These are phyloP conservation scores for Heliconius melpomene DNA, from an alignment of 1,140 invertebrate species.

Conservation along the genomic window DNA sequence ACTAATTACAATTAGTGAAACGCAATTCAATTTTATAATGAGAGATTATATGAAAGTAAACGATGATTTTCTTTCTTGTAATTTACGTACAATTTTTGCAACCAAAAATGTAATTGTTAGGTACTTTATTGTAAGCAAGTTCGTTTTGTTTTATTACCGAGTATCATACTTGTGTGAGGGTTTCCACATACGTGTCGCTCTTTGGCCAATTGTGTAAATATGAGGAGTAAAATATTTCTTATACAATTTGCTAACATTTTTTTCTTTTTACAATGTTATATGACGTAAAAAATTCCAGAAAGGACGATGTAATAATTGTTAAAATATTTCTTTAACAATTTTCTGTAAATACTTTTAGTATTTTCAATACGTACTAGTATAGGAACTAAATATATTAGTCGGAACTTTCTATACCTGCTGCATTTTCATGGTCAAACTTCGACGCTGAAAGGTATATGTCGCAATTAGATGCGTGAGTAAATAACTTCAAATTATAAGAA, in stretches of 20 bases:
- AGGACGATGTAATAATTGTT: background rate
- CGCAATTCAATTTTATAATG: slow-evolving; percentile 30
- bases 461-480: too few relatives aligned
- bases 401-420: too few relatives aligned
- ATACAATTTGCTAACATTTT: background rate
- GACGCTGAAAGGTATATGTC: too few relatives aligned
- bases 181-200: slow-evolving; percentile 31
- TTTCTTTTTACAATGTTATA: background rate
- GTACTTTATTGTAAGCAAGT: slow-evolving; percentile 27
- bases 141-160: slow-evolving; percentile 31
- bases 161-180: slow-evolving; percentile 31
- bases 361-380: too few relatives aligned
- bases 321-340: too few relatives aligned
- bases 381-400: too few relatives aligned
- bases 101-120: slow-evolving; percentile 37
- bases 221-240: background rate
- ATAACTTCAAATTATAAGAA: too few relatives aligned
- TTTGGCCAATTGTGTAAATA: slow-evolving; percentile 42
- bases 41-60: slow-evolving; percentile 35
- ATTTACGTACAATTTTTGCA: slow-evolving; percentile 39
- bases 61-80: slow-evolving; percentile 40
- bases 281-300: background rate
- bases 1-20: slow-evolving; percentile 24
- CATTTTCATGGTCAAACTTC: too few relatives aligned
- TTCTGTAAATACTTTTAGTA: too few relatives aligned